These are phyloP conservation scores for Isurus oxyrinchus DNA, from an alignment of 2,113 vertebrate genomes.

Conservation along the genomic window DNA sequence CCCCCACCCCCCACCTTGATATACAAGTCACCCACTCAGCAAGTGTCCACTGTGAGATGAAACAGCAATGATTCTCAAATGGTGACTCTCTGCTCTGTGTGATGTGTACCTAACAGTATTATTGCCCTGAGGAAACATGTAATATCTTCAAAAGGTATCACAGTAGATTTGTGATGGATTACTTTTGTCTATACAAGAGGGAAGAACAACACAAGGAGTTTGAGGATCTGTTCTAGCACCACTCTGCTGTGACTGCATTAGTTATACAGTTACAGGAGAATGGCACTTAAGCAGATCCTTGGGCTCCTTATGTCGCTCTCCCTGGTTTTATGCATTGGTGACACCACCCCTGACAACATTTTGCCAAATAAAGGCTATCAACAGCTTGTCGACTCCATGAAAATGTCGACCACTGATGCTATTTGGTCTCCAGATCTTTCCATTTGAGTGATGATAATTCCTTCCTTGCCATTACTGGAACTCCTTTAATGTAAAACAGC, in stretches of 20 bases:
- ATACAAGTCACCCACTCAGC: neutral
- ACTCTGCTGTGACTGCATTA: neutral
- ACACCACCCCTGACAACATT: neutral
- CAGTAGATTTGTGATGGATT: neutral
- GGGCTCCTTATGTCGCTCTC: neutral
- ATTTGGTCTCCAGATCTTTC: neutral
- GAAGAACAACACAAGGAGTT: neutral
- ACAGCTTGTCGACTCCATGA: neutral
- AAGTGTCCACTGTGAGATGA: neutral
- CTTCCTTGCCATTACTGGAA: neutral
- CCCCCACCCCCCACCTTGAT: neutral
- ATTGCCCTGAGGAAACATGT: neutral
- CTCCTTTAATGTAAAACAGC: neutral
- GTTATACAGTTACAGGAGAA: neutral
- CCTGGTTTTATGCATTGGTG: neutral
- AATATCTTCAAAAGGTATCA: neutral
- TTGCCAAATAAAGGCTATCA: neutral
- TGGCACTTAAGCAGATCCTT: neutral
- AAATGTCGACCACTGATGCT: neutral
- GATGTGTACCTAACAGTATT: neutral
- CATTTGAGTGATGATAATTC: neutral
- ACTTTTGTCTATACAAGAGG: neutral
- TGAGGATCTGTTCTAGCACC: neutral
- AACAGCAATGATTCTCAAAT: neutral
- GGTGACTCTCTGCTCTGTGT: neutral